Evolutionary conservation across 2,888 invertebrate species (phyloP).

Genomic region (Lumbricus terrestris): DNA sequence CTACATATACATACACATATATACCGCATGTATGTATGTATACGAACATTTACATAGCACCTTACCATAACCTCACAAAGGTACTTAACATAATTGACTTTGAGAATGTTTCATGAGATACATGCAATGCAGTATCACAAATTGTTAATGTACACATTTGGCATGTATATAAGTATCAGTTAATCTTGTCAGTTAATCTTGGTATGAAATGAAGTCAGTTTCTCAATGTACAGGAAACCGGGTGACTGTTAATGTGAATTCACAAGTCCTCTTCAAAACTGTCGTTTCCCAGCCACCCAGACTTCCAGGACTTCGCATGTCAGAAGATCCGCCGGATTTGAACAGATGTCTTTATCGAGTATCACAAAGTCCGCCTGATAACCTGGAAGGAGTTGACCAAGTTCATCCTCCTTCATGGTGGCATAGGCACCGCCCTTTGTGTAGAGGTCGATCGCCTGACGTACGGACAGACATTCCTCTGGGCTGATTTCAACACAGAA

Average conservation of each 20-base stretch:
- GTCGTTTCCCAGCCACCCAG: slow-evolving; percentile 35
- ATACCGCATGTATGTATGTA: too few species aligned
- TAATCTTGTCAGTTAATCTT: too few species aligned
- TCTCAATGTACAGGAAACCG: not conserved
- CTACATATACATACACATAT: too few species aligned
- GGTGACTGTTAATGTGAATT: not conserved
- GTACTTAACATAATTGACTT: too few species aligned
- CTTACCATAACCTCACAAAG: too few species aligned
- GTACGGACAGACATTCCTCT: slow-evolving; percentile 33
- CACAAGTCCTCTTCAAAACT: not conserved
- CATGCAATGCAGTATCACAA: too few species aligned
- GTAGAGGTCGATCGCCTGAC: slow-evolving; percentile 39
- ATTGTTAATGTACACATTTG: too few species aligned
- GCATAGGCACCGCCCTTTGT: slow-evolving; percentile 38
- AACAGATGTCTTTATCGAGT: slow-evolving; percentile 30
- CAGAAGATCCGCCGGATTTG: slow-evolving; percentile 27
- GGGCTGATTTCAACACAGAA: slow-evolving; percentile 37
- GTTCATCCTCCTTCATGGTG: slow-evolving; percentile 33
- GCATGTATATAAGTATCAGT: too few species aligned
- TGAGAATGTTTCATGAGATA: too few species aligned
- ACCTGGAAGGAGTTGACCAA: slow-evolving; percentile 37
- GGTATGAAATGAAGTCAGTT: not conserved
- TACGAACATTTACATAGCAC: too few species aligned
- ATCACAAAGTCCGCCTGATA: slow-evolving; percentile 39
- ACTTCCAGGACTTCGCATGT: slow-evolving; percentile 31